Conservation (phyloP, 53 echinoderm and acorn worm species). For the Holothuria scabra region DNA sequence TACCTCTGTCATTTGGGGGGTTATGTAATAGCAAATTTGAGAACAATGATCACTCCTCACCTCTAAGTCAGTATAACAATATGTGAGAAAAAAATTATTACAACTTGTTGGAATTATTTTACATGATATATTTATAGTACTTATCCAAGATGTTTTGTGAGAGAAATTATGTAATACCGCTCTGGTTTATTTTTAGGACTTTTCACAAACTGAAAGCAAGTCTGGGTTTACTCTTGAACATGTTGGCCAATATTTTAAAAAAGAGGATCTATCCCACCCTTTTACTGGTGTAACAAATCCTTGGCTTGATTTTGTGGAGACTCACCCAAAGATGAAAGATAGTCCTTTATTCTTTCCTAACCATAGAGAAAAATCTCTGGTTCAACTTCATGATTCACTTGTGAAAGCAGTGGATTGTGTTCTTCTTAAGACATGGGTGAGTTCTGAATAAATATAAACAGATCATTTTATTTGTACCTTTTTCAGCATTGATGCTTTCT, state of each 20-base stretch:
- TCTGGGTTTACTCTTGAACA: constrained; percentile 94
- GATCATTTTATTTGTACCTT: background rate
- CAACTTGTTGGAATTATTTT: background rate
- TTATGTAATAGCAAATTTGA: no score
- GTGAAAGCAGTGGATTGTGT: constrained; percentile 69
- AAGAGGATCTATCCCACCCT: constrained; percentile 75
- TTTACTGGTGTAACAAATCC: constrained; percentile 50
- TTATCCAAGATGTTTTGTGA: no score
- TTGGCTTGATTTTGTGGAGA: constrained; percentile 73
- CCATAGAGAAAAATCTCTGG: constrained; percentile 78
- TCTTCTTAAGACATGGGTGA: constrained; percentile 74
- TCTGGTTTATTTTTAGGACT: constrained; percentile 2
- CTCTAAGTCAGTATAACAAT: no score
- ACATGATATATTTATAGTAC: background rate
- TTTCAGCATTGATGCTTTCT: no score
- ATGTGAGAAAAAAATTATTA: background rate
- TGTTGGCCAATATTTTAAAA: constrained; percentile 91
- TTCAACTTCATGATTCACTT: constrained; percentile 76
- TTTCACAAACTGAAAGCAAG: constrained; percentile 47
- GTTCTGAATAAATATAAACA: background rate
- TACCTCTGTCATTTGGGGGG: no score
- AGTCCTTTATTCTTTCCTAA: constrained; percentile 75
- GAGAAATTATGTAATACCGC: no score
- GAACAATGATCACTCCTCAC: no score
- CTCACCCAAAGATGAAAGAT: constrained; percentile 60